Evolutionary conservation across 2,888 invertebrate species (phyloP).

Genomic region (Globia sparganii): DNA sequence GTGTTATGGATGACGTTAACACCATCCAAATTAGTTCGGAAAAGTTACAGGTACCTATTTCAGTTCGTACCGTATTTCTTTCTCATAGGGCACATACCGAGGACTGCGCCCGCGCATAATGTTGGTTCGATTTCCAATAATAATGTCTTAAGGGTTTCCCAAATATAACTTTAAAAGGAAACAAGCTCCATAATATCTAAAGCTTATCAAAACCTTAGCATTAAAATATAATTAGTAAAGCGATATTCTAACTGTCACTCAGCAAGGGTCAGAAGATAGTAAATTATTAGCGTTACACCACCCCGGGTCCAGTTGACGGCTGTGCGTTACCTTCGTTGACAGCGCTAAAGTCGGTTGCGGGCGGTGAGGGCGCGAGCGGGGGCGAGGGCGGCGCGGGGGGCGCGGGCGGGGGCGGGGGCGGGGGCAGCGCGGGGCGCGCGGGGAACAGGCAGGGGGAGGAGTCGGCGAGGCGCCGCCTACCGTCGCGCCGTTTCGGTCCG

Average conservation of each 20-base stretch:
- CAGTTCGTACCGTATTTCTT: neutral
- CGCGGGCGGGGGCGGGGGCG: slow-evolving; percentile 78
- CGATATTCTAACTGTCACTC: slow-evolving; percentile 34
- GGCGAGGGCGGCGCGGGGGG: slow-evolving; percentile 68
- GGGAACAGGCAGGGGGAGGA: slow-evolving; percentile 85
- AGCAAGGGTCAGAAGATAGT: neutral
- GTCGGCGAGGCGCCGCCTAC: slow-evolving; percentile 80
- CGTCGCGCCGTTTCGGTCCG: slow-evolving; percentile 72
- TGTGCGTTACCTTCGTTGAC: slow-evolving; percentile 88
- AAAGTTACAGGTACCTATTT: neutral
- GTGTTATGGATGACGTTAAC: neutral
- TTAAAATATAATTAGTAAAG: slow-evolving; percentile 57
- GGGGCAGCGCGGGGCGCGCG: slow-evolving; percentile 80
- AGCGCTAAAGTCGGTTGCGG: slow-evolving; percentile 86
- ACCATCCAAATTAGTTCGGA: neutral
- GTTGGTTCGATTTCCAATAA: slow-evolving; percentile 21
- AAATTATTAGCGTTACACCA: slow-evolving; percentile 37
- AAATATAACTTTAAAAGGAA: slow-evolving; percentile 4
- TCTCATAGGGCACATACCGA: neutral
- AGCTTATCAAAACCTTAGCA: slow-evolving; percentile 36
- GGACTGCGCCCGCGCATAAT: neutral
- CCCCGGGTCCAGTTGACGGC: slow-evolving; percentile 81
- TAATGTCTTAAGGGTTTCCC: neutral
- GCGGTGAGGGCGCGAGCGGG: slow-evolving; percentile 50
- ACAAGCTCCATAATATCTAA: neutral